These are phyloP conservation scores for Zoroaster sp. DNA, from an alignment of 53 echinoderm and acorn worm genomes.

Conservation along the genomic window DNA sequence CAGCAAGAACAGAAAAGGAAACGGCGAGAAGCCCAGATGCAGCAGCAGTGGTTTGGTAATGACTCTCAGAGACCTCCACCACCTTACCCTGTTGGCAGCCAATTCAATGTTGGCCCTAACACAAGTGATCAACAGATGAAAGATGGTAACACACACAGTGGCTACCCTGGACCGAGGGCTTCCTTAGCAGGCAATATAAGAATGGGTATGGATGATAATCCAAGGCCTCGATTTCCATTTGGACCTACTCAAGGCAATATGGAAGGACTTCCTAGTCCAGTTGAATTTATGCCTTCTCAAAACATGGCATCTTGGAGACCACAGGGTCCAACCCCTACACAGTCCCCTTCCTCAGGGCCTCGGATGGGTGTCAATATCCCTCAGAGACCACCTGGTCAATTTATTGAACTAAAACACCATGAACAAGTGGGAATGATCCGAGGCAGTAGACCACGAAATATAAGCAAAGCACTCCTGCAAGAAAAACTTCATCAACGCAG, in stretches of 20 bases:
- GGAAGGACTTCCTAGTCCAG: conserved; percentile 51
- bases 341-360: conserved; percentile 54
- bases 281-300: conserved; percentile 55
- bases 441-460: conserved; percentile 42
- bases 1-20: conserved; percentile 71
- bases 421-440: conserved; percentile 57
- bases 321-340: conserved; percentile 43
- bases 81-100: conserved; percentile 76
- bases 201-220: conserved; percentile 44
- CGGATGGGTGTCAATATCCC: conserved; percentile 19
- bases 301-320: conserved; percentile 41
- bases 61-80: conserved; percentile 75
- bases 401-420: conserved; percentile 81
- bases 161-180: conserved; percentile 39
- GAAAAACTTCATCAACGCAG: conserved; percentile 79
- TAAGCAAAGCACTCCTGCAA: conserved; percentile 68
- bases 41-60: conserved; percentile 75
- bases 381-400: conserved; percentile 62
- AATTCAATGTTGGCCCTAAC: conserved; percentile 49
- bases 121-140: conserved; percentile 30
- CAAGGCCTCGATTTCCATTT: conserved; percentile 58
- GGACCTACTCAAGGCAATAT: conserved; percentile 37
- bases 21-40: conserved; percentile 63
- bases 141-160: conserved; percentile 17
- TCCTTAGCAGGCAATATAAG: conserved; percentile 65